Evolutionary conservation across 1,140 invertebrate genomes (phyloP).

Genomic region (Drosophila pallidifrons): DNA sequence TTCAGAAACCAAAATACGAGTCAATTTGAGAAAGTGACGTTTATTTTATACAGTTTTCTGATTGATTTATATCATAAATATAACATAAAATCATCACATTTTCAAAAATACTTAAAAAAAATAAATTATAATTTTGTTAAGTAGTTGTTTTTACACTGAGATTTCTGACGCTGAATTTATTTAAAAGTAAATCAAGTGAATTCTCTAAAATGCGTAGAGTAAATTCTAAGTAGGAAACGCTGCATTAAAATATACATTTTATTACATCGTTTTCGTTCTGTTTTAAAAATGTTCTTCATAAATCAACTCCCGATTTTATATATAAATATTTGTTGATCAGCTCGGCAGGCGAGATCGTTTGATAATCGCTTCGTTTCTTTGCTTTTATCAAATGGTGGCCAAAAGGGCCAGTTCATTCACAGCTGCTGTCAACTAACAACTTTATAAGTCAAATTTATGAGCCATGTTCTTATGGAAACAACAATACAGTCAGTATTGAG

Average conservation of each 20-base stretch:
- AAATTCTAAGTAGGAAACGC: no score
- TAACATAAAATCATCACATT: no score
- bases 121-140: no score
- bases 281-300: not conserved
- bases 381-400: constrained; percentile 30
- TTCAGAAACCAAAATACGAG: no score
- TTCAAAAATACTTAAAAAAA: no score
- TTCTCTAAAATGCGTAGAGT: not conserved
- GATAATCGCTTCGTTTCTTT: constrained; percentile 12
- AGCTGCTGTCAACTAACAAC: constrained; percentile 70
- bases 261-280: not conserved
- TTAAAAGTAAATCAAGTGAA: no score
- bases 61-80: no score
- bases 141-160: no score
- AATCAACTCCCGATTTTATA: constrained; percentile 8
- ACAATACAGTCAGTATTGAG: constrained; percentile 33
- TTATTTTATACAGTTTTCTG: no score
- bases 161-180: no score
- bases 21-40: no score
- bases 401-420: constrained; percentile 62
- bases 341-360: constrained; percentile 6
- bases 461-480: constrained; percentile 28
- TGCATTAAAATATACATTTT: not conserved
- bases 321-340: constrained; percentile 20
- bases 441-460: constrained; percentile 81